Conservation (phyloP, 1,140 invertebrate species). For the Oedothorax gibbosus region DNA sequence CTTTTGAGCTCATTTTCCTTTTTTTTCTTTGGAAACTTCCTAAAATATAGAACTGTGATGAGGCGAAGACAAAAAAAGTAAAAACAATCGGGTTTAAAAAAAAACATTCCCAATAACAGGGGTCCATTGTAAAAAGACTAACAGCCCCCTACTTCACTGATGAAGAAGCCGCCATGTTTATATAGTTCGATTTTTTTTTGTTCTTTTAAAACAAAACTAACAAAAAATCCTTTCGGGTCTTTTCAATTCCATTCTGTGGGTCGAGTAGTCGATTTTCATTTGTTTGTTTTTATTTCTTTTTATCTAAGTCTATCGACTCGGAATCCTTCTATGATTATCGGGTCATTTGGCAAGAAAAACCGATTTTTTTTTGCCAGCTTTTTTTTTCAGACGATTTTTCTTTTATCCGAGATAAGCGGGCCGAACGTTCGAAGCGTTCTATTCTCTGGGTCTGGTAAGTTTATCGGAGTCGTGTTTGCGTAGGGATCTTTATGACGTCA, state of each 20-base stretch:
- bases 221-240: constrained; percentile 5
- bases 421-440: background rate
- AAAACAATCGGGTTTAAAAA: background rate
- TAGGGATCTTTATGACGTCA: constrained; percentile 27
- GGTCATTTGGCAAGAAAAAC: constrained; percentile 30
- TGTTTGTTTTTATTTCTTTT: background rate
- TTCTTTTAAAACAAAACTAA: background rate
- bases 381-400: background rate
- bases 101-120: constrained; percentile 6
- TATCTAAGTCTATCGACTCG: constrained; percentile 23
- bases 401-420: constrained; percentile 22
- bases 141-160: constrained; percentile 3
- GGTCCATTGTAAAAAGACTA: constrained; percentile 13
- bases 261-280: background rate
- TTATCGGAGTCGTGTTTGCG: constrained; percentile 28
- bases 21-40: too few relatives aligned
- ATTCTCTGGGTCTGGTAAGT: constrained; percentile 20
- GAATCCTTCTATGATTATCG: constrained; percentile 31
- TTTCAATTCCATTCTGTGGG: background rate
- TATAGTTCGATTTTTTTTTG: background rate
- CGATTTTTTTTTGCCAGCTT: background rate
- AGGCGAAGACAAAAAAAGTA: background rate
- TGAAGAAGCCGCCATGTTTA: constrained; percentile 32
- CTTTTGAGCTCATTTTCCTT: too few relatives aligned
- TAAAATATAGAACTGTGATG: too few relatives aligned